A percentile compares a stretch with the other conserved stretches of the same genome.
phyloP scores from a whole-genome alignment of 1,140 invertebrate genomes.

The Scylla paramamosain region DNA sequence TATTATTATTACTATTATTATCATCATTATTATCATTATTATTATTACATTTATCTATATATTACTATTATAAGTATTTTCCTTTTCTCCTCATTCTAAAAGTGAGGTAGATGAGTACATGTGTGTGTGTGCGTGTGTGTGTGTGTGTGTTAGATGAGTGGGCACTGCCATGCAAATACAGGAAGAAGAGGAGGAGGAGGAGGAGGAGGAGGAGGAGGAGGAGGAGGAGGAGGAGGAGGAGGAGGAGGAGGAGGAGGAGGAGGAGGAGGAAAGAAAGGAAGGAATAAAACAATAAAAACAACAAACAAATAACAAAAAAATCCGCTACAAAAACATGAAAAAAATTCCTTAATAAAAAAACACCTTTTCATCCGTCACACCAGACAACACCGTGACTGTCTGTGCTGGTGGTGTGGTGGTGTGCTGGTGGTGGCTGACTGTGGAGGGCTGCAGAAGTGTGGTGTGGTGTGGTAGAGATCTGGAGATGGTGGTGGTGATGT shows the following conservation, averaged over 20 bases:
- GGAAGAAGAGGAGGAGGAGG: too few species aligned
- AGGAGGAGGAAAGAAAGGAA: too few species aligned
- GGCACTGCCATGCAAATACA: too few species aligned
- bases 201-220: too few species aligned
- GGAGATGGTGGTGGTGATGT: background rate
- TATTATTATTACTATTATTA: background rate
- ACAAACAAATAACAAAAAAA: too few species aligned
- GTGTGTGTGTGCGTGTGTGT: conserved; percentile 21
- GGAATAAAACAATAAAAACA: too few species aligned
- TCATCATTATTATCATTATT: background rate
- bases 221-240: too few species aligned
- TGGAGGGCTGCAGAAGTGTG: background rate
- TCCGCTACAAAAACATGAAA: too few species aligned
- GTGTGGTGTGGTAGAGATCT: background rate
- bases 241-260: too few species aligned
- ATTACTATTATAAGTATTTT: background rate
- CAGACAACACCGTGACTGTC: background rate
- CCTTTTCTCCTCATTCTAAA: background rate
- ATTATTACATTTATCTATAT: background rate
- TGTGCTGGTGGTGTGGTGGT: background rate
- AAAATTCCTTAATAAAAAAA: too few species aligned
- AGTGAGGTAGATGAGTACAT: background rate
- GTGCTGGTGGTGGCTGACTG: background rate
- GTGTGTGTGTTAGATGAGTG: background rate
- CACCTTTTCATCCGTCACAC: too few species aligned